Evolutionary conservation across 2,888 invertebrate species (phyloP), one percentile per base, ranked within the genome.

Genomic region (Eilema depressum): DNA sequence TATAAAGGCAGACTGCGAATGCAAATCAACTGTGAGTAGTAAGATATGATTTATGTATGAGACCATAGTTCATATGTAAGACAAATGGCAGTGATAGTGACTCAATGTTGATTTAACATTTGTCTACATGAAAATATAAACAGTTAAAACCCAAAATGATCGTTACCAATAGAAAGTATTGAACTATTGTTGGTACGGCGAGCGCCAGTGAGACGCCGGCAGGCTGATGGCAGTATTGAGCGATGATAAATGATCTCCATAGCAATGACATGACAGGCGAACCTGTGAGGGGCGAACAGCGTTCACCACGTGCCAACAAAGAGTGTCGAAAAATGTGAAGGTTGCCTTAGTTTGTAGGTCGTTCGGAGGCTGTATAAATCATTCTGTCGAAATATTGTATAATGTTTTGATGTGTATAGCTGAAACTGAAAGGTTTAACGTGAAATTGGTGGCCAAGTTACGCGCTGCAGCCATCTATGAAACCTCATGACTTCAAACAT

Each of bases 341-440:
- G 93, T 92, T 92, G 92, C 92, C 89, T 92, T 90, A 93, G 92
- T 94, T 94, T 94, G 93, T 95, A 94, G 95, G 95, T 94, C 93
- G 93, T 89, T 92, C 90, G 89, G 91, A 89, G 90, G 90, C 92
- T 92, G 92, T 90, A 95, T 95, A 90, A 94, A 95, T 95, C 95
- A 95, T 91, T 83, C 86, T 88, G 91, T 90, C 90, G 82, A 90
- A 91, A 92, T 93, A 92, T 92, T 88, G 88, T 91, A 86, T 85
- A 82, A 84, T 83, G 86, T 86, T 89, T 87, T 87, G 86, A 87
- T 88, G 85, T 81, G 83, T 83, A 83, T 78, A 70, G 74, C 78
- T 81, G 78, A 66, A 70, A 76, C 74, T 82, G 83, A 81, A 79
- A 77, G 82, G 78, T 77, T 81, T 82, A 77, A 66, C 74, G 76